phyloP scores from a whole-genome alignment of 2,888 invertebrate genomes.

The Eudiplozoon nipponicum region DNA sequence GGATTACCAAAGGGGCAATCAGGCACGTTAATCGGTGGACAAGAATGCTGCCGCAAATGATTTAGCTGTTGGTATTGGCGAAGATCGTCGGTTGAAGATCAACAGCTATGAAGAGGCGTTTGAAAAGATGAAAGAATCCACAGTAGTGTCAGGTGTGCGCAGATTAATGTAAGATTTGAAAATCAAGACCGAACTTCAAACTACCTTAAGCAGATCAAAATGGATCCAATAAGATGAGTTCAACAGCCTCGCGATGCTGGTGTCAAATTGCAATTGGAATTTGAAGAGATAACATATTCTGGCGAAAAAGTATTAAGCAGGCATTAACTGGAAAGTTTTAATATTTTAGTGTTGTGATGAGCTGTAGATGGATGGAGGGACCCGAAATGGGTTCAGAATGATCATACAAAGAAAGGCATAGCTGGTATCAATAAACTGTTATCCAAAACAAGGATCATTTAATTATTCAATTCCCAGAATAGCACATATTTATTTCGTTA shows the following conservation, averaged over 20 bases:
- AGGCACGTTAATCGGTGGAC: too few species aligned
- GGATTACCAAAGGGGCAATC: too few species aligned
- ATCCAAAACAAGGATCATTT: too few species aligned
- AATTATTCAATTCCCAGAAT: too few species aligned
- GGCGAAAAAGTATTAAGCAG: conserved; percentile 27
- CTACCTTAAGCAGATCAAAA: conserved; percentile 25
- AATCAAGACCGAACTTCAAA: conserved; percentile 25
- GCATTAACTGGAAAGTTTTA: too few species aligned
- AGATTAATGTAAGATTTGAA: conserved; percentile 23
- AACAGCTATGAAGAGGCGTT: conserved; percentile 27
- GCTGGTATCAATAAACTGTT: too few species aligned
- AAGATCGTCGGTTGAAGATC: conserved; percentile 27
- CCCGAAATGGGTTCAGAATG: too few species aligned
- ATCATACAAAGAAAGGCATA: too few species aligned
- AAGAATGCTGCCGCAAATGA: conserved; percentile 22
- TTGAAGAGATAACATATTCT: conserved; percentile 28
- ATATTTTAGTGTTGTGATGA: too few species aligned
- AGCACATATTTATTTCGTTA: too few species aligned
- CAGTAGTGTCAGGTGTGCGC: conserved; percentile 19
- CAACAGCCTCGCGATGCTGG: conserved; percentile 23
- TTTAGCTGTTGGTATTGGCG: conserved; percentile 20
- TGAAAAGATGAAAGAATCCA: conserved; percentile 26
- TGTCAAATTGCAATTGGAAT: conserved; percentile 23
- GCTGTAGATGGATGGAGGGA: too few species aligned
- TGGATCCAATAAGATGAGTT: conserved; percentile 24